Base-by-base conservation (phyloP, 2,888 invertebrate species). In the Carcina quercana region DNA sequence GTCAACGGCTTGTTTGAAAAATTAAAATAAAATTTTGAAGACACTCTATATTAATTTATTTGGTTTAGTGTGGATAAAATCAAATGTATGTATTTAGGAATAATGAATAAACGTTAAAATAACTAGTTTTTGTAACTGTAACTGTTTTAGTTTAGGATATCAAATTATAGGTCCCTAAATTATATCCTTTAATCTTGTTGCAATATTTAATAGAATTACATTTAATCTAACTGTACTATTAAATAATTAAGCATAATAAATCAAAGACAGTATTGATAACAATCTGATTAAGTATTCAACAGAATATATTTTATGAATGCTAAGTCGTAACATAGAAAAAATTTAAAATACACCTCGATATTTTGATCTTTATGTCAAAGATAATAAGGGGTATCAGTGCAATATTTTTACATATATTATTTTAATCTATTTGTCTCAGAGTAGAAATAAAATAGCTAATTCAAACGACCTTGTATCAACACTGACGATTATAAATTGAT, bases 401-500 rank as follows among this genome's bases (percentile, higher is more conserved):
- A 17, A 17, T 17, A 17, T 5, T 5, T 17, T 17, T 17, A 17
- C 5, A 5, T 5, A 5, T 7, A 17, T 7, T 17, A 17, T 17
- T 5, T 17, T 10, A n/a, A 22, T 22, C 22, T 22, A 10, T 22
- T 17, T 17, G n/a, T n/a, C n/a, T n/a, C n/a, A n/a, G n/a, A n/a
- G n/a, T n/a, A 17, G 5, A 17, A 17, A 17, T 24, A 24, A 24
- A 24, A 10, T 28, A 8, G 21, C 21, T 6, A 14, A 30, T 15
- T 20, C 12, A n/a, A 15, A 30, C 30, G 34, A 12, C 34, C 34
- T 34, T 34, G 30, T 25, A 3, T 30, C 5, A 8, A 24, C 15
- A 24, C 14, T 24, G 15, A 15, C 6, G 12, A 22, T 29, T 15
- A 34, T 34, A 36, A 31, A 37, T 33, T 13, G 28, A 20, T 14